These are phyloP conservation scores for Temnothorax nylanderi DNA, from an alignment of 1,140 invertebrate species.

Conservation along the genomic window DNA sequence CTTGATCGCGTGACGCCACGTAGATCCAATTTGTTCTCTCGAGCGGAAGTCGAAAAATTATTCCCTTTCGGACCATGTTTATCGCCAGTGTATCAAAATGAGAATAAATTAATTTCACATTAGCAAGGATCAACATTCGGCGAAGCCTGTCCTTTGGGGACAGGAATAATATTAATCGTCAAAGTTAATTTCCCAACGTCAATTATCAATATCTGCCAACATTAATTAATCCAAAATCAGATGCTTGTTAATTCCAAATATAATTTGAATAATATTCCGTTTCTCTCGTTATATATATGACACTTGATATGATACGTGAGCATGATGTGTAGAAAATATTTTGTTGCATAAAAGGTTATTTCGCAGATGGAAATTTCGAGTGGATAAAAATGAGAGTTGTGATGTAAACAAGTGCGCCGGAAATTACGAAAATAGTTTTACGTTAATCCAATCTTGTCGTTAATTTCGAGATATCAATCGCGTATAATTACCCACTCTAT, in stretches of 20 bases:
- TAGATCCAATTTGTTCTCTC: neutral
- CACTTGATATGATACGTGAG: neutral
- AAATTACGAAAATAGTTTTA: neutral
- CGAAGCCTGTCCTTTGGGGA: neutral
- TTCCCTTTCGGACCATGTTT: neutral
- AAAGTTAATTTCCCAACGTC: neutral
- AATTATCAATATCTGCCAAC: slow-evolving; percentile 2
- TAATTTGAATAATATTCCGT: neutral
- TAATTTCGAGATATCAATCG: slow-evolving; percentile 42
- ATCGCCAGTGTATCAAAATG: neutral
- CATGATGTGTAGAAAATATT: neutral
- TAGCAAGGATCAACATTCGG: neutral
- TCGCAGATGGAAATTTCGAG: neutral
- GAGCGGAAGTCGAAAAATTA: slow-evolving; percentile 29
- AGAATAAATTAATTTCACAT: slow-evolving; percentile 22
- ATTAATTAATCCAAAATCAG: neutral
- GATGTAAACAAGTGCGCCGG: neutral
- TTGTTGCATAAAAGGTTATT: neutral
- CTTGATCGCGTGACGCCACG: slow-evolving; percentile 23
- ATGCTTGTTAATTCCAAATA: neutral
- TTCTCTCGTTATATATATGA: neutral
- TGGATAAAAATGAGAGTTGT: neutral
- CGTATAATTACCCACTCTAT: slow-evolving; percentile 14
- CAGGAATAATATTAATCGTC: neutral
- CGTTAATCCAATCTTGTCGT: slow-evolving; percentile 28